Conservation (phyloP, 2,888 invertebrate species). For the Drosophila neutralis region DNA sequence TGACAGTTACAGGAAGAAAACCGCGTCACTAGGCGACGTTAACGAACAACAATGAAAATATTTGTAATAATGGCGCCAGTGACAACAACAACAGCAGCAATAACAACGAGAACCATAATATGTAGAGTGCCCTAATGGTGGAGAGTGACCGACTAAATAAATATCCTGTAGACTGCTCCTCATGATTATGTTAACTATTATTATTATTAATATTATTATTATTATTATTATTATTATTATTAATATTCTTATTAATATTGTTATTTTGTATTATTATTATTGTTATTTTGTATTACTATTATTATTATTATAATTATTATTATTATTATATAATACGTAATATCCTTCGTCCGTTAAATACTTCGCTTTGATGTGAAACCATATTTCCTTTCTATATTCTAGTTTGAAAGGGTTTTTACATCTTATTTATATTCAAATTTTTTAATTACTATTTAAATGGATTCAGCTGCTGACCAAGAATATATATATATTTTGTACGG, state of each 20-base stretch:
- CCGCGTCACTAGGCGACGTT: slow-evolving; percentile 55
- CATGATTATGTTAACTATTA: background rate
- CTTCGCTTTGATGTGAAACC: background rate
- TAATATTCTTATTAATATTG: background rate
- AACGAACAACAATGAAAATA: slow-evolving; percentile 62
- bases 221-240: background rate
- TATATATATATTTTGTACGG: background rate
- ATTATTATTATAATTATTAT: background rate
- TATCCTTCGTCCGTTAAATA: background rate
- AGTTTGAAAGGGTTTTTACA: background rate
- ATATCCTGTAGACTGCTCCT: background rate
- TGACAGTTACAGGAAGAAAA: slow-evolving; percentile 68
- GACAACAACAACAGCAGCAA: slow-evolving; percentile 36
- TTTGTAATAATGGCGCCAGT: slow-evolving; percentile 68
- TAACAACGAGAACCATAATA: slow-evolving; percentile 12
- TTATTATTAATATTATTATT: background rate
- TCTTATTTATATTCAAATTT: background rate
- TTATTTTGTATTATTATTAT: background rate
- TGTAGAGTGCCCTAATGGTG: background rate
- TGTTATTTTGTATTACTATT: background rate
- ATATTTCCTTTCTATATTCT: background rate
- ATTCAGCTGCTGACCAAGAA: background rate
- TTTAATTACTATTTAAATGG: background rate
- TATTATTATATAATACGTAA: background rate
- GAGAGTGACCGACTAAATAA: background rate